Base-by-base conservation (phyloP, 2,797 vertebrate genomes). In the Gymnoscopelus braueri region DNA sequence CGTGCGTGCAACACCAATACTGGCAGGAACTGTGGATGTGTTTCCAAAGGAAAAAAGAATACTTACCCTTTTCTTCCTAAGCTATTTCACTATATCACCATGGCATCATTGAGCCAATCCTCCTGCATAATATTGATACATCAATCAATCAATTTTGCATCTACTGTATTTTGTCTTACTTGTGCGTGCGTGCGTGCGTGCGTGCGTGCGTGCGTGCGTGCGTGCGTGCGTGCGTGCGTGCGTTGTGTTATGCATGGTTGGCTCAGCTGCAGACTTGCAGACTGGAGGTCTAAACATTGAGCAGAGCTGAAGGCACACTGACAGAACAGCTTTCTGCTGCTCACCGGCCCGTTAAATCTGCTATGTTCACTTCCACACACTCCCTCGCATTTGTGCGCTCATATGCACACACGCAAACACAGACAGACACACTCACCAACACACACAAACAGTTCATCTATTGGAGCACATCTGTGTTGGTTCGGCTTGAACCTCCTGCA, bases 281-380 rank as follows among this genome's bases (percentile, higher is more conserved):
- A 67, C 61, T 69, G 64, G 60, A 69, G 52, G 67, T 13, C 57
- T 3, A 14, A 69, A 55, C 72, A 70, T 54, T 51, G 80, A 67
- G 52, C 62, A 5, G 53, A 71, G 65, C 60, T 55, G 72, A 77
- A 65, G 60, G 39, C 39, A 67, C 53, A 60, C 19, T 26, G 63
- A 62, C 19, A 44, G 14, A 70, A 66, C 53, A 61, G 74, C 53
- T 75, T 66, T 77, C 55, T 77, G 68, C 74, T 86, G 76, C 61
- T 79, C 71, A 78, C 52, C 29, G 60, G 74, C 60, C 79, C 67
- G 71, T 83, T 86, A 82, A 83, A 84, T 84, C 80, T 84, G 78
- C 76, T 79, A 76, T 82, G 85, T 84, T 81, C 59, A 49, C 69
- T 79, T 87, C 71, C 73, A 75, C 76, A 71, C 65, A 63, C 73